phyloP scores from a whole-genome alignment of 1,140 invertebrate species.

The Calosoma granatense region DNA sequence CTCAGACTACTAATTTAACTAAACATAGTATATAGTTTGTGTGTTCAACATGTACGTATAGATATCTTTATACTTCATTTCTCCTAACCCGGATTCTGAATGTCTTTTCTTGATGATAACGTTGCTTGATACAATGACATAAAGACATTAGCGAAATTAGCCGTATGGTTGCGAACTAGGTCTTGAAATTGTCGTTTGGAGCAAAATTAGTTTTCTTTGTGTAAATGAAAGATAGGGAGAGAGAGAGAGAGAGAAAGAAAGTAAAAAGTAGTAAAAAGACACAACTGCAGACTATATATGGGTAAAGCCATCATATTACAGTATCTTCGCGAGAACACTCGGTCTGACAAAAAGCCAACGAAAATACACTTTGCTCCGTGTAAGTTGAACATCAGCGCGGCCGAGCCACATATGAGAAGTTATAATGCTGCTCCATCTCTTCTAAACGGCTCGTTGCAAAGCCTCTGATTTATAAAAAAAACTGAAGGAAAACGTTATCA shows the following conservation, averaged over 20 bases:
- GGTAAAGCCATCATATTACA: neutral
- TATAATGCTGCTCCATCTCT: neutral
- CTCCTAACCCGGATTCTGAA: neutral
- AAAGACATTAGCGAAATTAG: neutral
- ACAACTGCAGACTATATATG: neutral
- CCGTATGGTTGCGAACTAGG: neutral
- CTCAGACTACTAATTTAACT: too few relatives aligned
- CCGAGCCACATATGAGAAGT: neutral
- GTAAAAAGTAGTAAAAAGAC: too few relatives aligned
- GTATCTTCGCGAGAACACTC: neutral
- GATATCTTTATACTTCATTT: too few relatives aligned
- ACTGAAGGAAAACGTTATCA: neutral
- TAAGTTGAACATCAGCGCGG: neutral
- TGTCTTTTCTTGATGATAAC: neutral
- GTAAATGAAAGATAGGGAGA: neutral
- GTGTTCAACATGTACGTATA: too few relatives aligned
- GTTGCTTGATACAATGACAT: neutral
- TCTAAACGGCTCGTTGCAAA: neutral
- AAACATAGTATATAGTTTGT: too few relatives aligned
- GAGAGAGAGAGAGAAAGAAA: too few relatives aligned
- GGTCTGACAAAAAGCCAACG: slow-evolving; percentile 1
- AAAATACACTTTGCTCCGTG: neutral
- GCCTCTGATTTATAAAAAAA: slow-evolving; percentile 8
- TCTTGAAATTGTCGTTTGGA: neutral
- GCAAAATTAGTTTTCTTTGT: neutral